Evolutionary conservation across 2,888 invertebrate genomes (phyloP).

Genomic region (Girardia tigrina): DNA sequence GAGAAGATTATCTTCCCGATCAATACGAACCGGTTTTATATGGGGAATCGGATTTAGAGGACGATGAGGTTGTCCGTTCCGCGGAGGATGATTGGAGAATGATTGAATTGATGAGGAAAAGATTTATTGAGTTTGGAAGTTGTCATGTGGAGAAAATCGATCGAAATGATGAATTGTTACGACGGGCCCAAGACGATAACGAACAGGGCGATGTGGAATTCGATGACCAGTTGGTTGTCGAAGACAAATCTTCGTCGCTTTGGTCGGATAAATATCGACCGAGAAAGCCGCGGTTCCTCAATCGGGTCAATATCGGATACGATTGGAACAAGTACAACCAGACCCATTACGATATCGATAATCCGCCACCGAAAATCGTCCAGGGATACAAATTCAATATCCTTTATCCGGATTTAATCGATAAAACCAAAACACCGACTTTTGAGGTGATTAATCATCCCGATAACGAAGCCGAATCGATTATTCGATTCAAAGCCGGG

Average conservation of each 20-base stretch:
- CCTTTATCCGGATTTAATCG: slow-evolving; percentile 95
- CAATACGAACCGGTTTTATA: slow-evolving; percentile 69
- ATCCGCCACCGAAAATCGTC: slow-evolving; percentile 98
- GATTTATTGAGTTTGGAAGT: not conserved
- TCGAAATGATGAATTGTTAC: not conserved
- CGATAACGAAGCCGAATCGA: slow-evolving; percentile 84
- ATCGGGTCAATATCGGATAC: slow-evolving; percentile 68
- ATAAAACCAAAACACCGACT: slow-evolving; percentile 73
- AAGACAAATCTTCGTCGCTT: slow-evolving; percentile 65
- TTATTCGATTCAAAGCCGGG: slow-evolving; percentile 84
- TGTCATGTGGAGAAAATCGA: not conserved
- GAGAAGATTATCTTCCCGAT: slow-evolving; percentile 64
- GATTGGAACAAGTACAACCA: slow-evolving; percentile 99
- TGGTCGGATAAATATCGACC: slow-evolving; percentile 98
- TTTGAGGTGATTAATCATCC: slow-evolving; percentile 76
- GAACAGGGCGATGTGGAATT: not conserved
- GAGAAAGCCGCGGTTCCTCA: slow-evolving; percentile 90
- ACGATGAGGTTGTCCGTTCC: slow-evolving; percentile 55
- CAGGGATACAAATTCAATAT: slow-evolving; percentile 99
- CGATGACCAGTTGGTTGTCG: slow-evolving; percentile 63
- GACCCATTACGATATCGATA: slow-evolving; percentile 99
- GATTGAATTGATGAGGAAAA: not conserved
- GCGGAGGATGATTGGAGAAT: not conserved
- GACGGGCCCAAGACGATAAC: not conserved
- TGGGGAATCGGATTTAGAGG: slow-evolving; percentile 57